Percentiles rank a stretch among this genome's conserved stretches.
phyloP scores from a whole-genome alignment of 2,113 vertebrate species.

The Trematomus loennbergii region DNA sequence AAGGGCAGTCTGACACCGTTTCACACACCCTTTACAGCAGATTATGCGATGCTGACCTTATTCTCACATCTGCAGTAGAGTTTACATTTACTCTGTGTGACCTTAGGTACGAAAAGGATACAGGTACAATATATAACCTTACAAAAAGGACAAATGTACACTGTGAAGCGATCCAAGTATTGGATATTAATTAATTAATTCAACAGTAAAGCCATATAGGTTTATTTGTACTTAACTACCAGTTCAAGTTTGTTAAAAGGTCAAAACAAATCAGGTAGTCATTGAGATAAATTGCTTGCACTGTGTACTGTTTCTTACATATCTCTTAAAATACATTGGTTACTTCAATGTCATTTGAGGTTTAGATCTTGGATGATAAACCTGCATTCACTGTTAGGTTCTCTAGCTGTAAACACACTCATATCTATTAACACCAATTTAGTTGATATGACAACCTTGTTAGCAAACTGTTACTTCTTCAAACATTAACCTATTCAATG shows the following conservation, averaged over 20 bases:
- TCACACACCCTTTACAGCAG: not conserved
- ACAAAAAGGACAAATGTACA: not conserved
- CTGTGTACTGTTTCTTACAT: too few relatives aligned
- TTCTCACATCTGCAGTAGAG: slow-evolving; percentile 18
- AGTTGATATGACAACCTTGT: too few relatives aligned
- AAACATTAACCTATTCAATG: too few relatives aligned
- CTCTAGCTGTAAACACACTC: not conserved
- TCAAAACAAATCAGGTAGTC: too few relatives aligned
- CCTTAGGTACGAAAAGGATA: not conserved
- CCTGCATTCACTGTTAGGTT: too few relatives aligned
- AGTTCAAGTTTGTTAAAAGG: too few relatives aligned
- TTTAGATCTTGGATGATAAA: too few relatives aligned
- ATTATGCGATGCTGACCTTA: not conserved
- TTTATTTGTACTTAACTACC: not conserved
- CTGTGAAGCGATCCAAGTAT: not conserved
- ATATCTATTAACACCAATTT: not conserved
- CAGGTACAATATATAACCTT: not conserved
- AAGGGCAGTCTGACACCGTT: not conserved
- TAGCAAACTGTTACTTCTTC: not conserved
- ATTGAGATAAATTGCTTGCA: not conserved
- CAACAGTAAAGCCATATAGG: not conserved
- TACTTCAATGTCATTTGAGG: too few relatives aligned
- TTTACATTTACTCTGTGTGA: slow-evolving; percentile 10
- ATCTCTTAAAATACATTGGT: too few relatives aligned
- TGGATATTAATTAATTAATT: not conserved